Base-by-base conservation (phyloP, 2,113 vertebrate genomes). In the Merops nubicus region DNA sequence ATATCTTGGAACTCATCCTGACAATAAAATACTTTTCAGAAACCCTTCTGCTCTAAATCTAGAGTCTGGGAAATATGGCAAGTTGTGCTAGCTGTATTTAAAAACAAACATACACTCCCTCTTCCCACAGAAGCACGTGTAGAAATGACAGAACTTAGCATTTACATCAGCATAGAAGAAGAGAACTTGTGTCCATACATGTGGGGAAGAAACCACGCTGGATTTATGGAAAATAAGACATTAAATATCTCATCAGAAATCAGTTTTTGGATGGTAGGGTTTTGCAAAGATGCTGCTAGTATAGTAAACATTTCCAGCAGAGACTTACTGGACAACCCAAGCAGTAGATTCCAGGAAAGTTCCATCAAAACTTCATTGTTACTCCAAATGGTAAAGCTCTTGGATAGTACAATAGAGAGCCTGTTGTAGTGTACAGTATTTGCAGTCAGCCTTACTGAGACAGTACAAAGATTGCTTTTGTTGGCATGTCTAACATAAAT, bases 91-190 rank as follows among this genome's bases (percentile, higher is more conserved):
- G 45, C 45, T 93, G 42, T 74, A 33, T 93, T 90, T 86, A 64
- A 94, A 93, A 95, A 86, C 79, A 96, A 81, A 72, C 47, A 36
- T 87, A 63, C 80, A 64, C 91, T 87, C 68, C 93, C 51, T 93
- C 76, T 84, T 92, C 89, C 93, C 91, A 96, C 91, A 91, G 83
- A 48, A 15, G 18, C 51, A 22, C 0, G 0, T 59, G 76, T 87
- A 72, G 79, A 84, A 95, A 86, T 67, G 75, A 48, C 40, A 76
- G 59, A 23, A 47, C 22, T 74, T 68, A 64, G 16, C 8, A 34
- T 79, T 68, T 90, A 34, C 68, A 62, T 89, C 77, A 42, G 53
- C 11, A 2, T 18, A 26, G 45, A 65, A 17, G 45, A 62, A 13
- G 5, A 38, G 42, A 54, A 42, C 63, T 48, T 79, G 19, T 63